Percentiles rank a stretch among this genome's conserved stretches.
Evolutionary conservation across 2,888 invertebrate genomes (phyloP).

Genomic region (Drosophila infuscata): DNA sequence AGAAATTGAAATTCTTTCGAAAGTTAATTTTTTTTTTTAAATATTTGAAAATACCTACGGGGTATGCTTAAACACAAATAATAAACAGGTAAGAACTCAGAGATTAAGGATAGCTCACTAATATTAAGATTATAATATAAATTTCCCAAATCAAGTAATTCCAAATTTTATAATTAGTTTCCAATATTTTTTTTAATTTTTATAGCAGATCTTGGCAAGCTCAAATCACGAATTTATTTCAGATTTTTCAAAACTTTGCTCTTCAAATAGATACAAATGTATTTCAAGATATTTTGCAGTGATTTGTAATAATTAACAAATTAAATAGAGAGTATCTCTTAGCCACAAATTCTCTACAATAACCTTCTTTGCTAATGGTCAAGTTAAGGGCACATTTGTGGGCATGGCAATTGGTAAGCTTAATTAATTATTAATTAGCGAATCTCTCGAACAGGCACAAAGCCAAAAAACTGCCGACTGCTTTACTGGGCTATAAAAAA

Average conservation of each 20-base stretch:
- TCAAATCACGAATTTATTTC: neutral
- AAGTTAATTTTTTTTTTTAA: slow-evolving; percentile 23
- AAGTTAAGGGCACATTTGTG: slow-evolving; percentile 19
- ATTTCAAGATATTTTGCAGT: neutral
- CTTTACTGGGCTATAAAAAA: slow-evolving; percentile 4
- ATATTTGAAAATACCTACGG: slow-evolving; percentile 1
- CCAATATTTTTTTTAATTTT: rapidly evolving
- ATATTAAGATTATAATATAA: neutral
- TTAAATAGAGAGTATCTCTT: slow-evolving; percentile 6
- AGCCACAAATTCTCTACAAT: neutral
- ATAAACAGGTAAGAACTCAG: neutral
- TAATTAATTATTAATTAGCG: slow-evolving; percentile 80
- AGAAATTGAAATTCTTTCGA: slow-evolving; percentile 76
- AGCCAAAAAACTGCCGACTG: slow-evolving; percentile 66
- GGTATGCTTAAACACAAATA: neutral
- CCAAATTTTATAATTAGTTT: neutral
- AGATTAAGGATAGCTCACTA: rapidly evolving
- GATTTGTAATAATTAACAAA: neutral
- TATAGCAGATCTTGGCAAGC: neutral
- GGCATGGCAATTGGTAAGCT: slow-evolving; percentile 64
- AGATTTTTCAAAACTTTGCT: too few relatives aligned
- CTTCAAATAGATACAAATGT: neutral
- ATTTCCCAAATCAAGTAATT: neutral
- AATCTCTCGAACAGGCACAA: slow-evolving; percentile 61
- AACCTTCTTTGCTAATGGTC: slow-evolving; percentile 3